Base-by-base conservation (phyloP, 2,113 vertebrate genomes). In the Solea senegalensis region DNA sequence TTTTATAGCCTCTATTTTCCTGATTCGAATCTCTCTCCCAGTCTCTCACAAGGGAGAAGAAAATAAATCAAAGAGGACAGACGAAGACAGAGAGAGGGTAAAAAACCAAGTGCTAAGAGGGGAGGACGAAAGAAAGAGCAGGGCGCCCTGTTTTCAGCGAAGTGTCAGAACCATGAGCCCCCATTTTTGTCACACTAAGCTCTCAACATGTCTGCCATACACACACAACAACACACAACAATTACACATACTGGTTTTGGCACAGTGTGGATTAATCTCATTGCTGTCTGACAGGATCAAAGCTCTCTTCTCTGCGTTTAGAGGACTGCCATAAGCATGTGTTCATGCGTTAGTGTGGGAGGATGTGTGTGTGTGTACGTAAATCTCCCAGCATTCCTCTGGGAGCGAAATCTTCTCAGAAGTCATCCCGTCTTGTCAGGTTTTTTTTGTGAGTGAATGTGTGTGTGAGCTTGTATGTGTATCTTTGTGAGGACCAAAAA, bases 201-300 rank as follows among this genome's bases (percentile, higher is more conserved):
- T 72, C 79, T 76, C 43, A 70, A 85, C 74, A 65, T 65, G 61
- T 72, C 77, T 74, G 46, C 58, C 70, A 63, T 2, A 43, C 56
- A 16, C 55, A 56, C 54, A 40, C 28, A 57, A 27, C 28, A 68
- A 60, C 59, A 60, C 41, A 72, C 54, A 63, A 72, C 54, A 63
- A 7, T 69, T 9, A 68, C 39, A 61, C 62, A 78, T 2, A 65
- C 65, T 52, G 15, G n/a, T 59, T 65, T 72, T 78, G 78, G 76
- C 78, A 84, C 73, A 51, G 55, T 78, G 56, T 76, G 85, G 71
- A 89, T 84, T 90, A 90, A 85, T 83, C 78, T 84, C 80, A 76
- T 78, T 80, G 81, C 69, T 78, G 78, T 89, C 76, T 83, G 74
- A 77, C n/a, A 48, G 81, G 86, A 88, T 91, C 86, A 88, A 84